Conservation (phyloP, 30 jellyfish, hydroid and myxozoan species). For the Pseudorhiza aurosa region DNA sequence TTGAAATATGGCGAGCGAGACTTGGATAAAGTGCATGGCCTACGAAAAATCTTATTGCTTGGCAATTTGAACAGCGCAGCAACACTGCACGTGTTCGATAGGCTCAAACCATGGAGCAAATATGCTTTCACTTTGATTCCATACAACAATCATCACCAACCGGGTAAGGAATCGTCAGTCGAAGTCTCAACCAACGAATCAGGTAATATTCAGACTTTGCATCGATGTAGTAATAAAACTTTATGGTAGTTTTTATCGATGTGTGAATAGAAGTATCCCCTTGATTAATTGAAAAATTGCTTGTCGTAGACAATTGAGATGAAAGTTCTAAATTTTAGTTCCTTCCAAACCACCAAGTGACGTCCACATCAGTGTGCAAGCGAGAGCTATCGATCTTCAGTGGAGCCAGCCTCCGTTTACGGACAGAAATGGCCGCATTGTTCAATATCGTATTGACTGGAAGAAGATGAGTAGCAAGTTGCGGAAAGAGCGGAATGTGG, state of each 20-base stretch:
- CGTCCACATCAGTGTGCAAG: not conserved
- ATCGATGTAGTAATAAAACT: not conserved
- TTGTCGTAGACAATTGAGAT: not conserved
- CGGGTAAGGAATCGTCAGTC: not conserved
- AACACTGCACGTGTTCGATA: not conserved
- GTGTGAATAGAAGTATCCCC: not conserved
- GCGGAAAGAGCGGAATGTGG: not conserved
- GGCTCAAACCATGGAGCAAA: conserved; percentile 53
- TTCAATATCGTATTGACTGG: conserved; percentile 22
- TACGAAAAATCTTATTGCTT: not conserved
- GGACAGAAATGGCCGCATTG: conserved; percentile 37
- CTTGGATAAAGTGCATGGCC: not conserved
- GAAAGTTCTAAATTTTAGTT: not conserved
- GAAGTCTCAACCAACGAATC: conserved; percentile 23
- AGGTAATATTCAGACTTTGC: conserved; percentile 5
- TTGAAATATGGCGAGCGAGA: conserved; percentile 15
- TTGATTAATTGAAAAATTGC: too few species aligned
- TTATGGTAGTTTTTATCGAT: not conserved
- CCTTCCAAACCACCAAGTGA: conserved; percentile 55
- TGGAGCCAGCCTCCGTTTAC: conserved; percentile 51
- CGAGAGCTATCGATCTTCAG: conserved; percentile 4
- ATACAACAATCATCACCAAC: not conserved
- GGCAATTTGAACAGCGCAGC: not conserved
- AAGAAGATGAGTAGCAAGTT: not conserved
- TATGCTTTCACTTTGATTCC: conserved; percentile 3